Base-by-base conservation (phyloP, 1,140 invertebrate genomes). In the Drosophila baimaii region DNA sequence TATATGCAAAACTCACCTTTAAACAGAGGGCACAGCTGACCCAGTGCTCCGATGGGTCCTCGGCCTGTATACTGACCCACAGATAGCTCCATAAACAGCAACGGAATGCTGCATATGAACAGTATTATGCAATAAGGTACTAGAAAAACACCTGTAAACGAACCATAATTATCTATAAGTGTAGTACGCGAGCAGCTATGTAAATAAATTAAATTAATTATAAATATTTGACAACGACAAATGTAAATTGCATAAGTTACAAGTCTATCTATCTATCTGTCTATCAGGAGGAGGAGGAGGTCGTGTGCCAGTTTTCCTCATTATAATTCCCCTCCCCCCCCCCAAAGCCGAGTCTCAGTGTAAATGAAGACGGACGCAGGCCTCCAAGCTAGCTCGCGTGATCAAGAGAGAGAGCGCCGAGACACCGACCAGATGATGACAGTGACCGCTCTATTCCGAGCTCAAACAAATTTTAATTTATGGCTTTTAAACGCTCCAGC, bases 71-170 rank as follows among this genome's bases (percentile, higher is more conserved):
- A 97, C 84, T 97, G 96, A 35, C 96, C 96, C 61, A 97, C 93
- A 21, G 95, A 95, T 52, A 97, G 92, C 91, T 97, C 96, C 96
- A 97, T 96, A 89, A 96, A 96, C n/a, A 97, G 93, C 92, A 97
- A 93, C 2, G 96, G 96, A 57, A 97, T 94, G 44, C 96, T 96
- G 91, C 96, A 97, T 78, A 96, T 93, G 74, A 96, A 88, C 90
- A 97, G 94, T 91, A 96, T 96, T 91, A 97, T 94, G 92, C 96
- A 96, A 92, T 97, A 97, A 76, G 96, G 96, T 91, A 97, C 95
- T 79, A 97, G 93, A 93, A 97, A 97, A 55, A 96, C 96, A 89
- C 96, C 96, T 97, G 94, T 55, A 90, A 92, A 61, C 17, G 29
- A 54, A 27, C 43, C 41, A 72, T 31, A 65, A 54, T 54, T 39